Evolutionary conservation across 2,797 vertebrate genomes (phyloP).

Genomic region (Danionella dracula): DNA sequence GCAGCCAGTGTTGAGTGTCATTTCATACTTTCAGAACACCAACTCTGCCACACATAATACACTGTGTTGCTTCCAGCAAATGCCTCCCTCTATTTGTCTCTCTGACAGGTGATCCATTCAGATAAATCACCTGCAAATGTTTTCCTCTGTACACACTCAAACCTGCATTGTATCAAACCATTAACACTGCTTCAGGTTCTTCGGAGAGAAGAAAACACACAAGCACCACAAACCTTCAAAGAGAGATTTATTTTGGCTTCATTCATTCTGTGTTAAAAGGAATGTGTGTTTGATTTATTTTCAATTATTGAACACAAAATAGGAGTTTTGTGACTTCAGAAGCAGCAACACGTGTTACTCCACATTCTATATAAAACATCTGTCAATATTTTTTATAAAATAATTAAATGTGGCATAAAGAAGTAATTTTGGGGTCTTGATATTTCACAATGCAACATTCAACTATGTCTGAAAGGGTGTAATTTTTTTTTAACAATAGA

Average conservation of each 20-base stretch:
- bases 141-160: conserved; percentile 23
- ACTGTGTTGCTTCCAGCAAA: conserved; percentile 37
- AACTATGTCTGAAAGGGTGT: too few relatives aligned
- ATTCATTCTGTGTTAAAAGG: not conserved
- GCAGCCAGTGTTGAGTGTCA: not conserved
- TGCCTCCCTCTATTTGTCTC: conserved; percentile 45
- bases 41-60: conserved; percentile 16
- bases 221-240: conserved; percentile 23
- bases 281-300: too few relatives aligned
- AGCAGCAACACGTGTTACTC: too few relatives aligned
- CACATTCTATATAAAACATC: too few relatives aligned
- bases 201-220: conserved; percentile 11
- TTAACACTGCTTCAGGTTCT: conserved; percentile 18
- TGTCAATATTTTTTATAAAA: too few relatives aligned
- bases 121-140: conserved; percentile 48
- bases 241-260: not conserved
- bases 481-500: too few relatives aligned
- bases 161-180: conserved; percentile 37
- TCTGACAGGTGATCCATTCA: conserved; percentile 46
- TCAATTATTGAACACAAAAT: too few relatives aligned
- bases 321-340: too few relatives aligned
- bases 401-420: too few relatives aligned
- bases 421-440: too few relatives aligned
- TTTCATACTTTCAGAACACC: conserved; percentile 12
- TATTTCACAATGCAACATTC: too few relatives aligned